Base-by-base conservation (phyloP, 2,888 invertebrate species). In the Epistrophe eligans region DNA sequence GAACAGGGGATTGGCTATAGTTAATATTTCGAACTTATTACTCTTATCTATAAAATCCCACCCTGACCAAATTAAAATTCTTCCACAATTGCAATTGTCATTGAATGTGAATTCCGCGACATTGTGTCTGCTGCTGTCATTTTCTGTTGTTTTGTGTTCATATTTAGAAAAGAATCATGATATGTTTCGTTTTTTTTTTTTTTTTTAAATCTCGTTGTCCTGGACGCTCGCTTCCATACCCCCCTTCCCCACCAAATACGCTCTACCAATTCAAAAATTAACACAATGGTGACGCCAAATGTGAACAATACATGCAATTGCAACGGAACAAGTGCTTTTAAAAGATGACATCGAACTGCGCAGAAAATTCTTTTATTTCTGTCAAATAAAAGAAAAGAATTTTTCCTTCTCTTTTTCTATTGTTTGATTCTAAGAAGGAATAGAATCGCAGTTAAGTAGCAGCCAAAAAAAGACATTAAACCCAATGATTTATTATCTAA, bases 401-500 rank as follows among this genome's bases (percentile, higher is more conserved):
- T 24, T 9, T 38, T 4, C 3, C 10, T 64, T 28, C 0, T 28
- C 17, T 32, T 50, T 13, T 50, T 60, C 60, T 13, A 35, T 66
- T 24, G 43, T 28, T n/a, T 45, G 60, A 28, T 58, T 6, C 35
- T 57, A 9, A 24, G 19, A 24, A 62, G 24, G 28, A 62, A 62
- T 24, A 62, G 15, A 43, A 15, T 45, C 45, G 13, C 13, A 38
- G 64, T 45, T 50, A 66, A 66, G 66, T 35, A 50, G 48, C 48
- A 32, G n/a, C n/a, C n/a, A n/a, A n/a, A 48, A 35, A 66, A 66
- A 48, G 66, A 32, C 48, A 50, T 66, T 48, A 66, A 32, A 48
- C 66, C 48, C 35, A 66, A 35, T 66, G 48, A 66, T 66, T 66
- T 66, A 66, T 66, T n/a, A 32, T 32, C 60, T 40, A 35, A 48